These are phyloP conservation scores for Drosophila ustulata DNA, from an alignment of 2,888 invertebrate genomes.

Conservation along the genomic window DNA sequence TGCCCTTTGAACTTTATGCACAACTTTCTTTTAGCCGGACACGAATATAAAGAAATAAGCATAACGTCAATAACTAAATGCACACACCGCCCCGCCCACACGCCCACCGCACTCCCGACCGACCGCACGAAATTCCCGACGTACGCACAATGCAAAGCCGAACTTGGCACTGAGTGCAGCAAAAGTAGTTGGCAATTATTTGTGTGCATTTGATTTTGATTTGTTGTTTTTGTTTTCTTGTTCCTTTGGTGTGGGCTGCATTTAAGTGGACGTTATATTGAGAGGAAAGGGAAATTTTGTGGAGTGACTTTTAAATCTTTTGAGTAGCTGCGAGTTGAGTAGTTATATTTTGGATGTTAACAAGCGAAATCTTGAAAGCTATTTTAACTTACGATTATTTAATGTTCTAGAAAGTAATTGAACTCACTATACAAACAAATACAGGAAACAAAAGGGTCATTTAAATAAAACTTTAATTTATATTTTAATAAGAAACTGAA, in stretches of 20 bases:
- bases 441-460: no score
- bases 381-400: no score
- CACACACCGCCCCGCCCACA: conserved; percentile 12
- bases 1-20: conserved; percentile 47
- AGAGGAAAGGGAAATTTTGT: conserved; percentile 8
- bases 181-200: conserved; percentile 45
- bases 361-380: no score
- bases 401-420: no score
- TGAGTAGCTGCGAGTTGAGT: no score
- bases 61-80: conserved; percentile 47
- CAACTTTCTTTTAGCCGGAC: conserved; percentile 51
- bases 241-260: conserved; percentile 20
- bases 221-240: background rate
- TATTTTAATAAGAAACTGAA: no score
- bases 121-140: background rate
- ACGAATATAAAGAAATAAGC: conserved; percentile 50
- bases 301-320: no score
- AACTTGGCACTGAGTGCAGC: conserved; percentile 22
- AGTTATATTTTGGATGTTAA: no score
- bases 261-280: conserved; percentile 47
- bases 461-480: no score
- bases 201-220: conserved; percentile 35
- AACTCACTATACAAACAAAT: no score
- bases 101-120: conserved; percentile 1
- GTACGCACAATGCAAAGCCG: background rate